Evolutionary conservation across 2,797 vertebrate genomes (phyloP).

Genomic region (Coreius guichenoti): DNA sequence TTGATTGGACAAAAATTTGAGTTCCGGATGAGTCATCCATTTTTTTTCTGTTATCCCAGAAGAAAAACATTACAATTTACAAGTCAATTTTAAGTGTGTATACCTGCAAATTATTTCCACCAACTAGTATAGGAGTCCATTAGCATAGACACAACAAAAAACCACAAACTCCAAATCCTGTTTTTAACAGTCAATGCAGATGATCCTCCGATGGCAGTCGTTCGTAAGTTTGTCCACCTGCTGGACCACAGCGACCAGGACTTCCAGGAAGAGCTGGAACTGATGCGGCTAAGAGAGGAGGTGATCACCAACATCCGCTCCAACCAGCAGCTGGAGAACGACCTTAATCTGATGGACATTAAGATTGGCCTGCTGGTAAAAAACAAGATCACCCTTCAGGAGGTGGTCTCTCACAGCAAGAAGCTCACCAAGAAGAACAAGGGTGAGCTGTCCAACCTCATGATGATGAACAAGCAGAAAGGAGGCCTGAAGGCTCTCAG

Average conservation of each 20-base stretch:
- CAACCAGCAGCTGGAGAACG: slow-evolving; percentile 97
- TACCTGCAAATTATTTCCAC: not conserved
- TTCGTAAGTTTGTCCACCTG: slow-evolving; percentile 97
- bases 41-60: not conserved
- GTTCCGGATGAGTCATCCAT: not conserved
- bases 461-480: slow-evolving; percentile 97
- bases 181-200: slow-evolving; percentile 85
- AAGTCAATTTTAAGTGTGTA: not conserved
- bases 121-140: not conserved
- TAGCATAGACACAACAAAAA: not conserved
- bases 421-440: slow-evolving; percentile 99
- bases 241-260: slow-evolving; percentile 98
- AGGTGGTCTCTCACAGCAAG: slow-evolving; percentile 98
- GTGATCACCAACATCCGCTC: slow-evolving; percentile 96
- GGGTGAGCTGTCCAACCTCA: slow-evolving; percentile 93
- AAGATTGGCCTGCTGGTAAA: slow-evolving; percentile 98
- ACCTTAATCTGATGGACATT: slow-evolving; percentile 99
- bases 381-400: slow-evolving; percentile 97
- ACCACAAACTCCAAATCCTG: not conserved
- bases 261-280: slow-evolving; percentile 96
- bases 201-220: slow-evolving; percentile 94
- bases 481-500: slow-evolving; percentile 96
- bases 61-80: not conserved
- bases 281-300: slow-evolving; percentile 94
- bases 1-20: not conserved